Evolutionary conservation across 2,888 invertebrate genomes (phyloP), one percentile per base, ranked within the genome.

Genomic region (Sisyra terminalis): DNA sequence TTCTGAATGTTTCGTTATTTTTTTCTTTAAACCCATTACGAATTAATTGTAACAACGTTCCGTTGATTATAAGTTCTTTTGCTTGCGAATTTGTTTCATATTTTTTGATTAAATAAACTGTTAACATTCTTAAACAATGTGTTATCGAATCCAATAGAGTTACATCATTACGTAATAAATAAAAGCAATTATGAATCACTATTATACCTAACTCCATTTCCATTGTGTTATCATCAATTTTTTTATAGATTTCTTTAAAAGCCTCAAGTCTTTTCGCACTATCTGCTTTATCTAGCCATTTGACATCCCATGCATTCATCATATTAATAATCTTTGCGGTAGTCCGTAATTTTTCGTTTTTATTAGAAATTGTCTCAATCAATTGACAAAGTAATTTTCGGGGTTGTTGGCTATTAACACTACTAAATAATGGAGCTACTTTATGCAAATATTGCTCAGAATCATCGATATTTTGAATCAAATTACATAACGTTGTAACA

Each of bases 211-310:
- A 57, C 48, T 79, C 73, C 16, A 81, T 58, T 40, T 75, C 71
- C 3, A 84, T 62, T 15, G 60, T 57, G 39, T 66, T 58, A 43
- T 67, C 57, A 1, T 57, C 57, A n/a, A 65, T 49, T 43, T 73
- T 55, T 36, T 65, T 56, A 46, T 73, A 74, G 32, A 90, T 73
- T 50, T 68, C 63, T 51, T 74, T 76, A 51, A 88, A 87, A 0
- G 84, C 84, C 42, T 80, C 75, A 15, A 93, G 66, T 50, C 96
- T 71, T 51, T 70, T 70, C 46, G 84, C 78, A 53, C 85, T 92
- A 63, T 96, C 90, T 0, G 94, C 92, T 56, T 96, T 93, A 52
- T 94, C 93, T n/a, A 94, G 71, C 77, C 85, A 85, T 48, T 79
- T 75, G 36, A 72, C 70, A 60, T 94, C 85, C 70, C 78, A 92